A percentile compares a stretch with the other conserved stretches of the same genome.
Conservation (phyloP, 2,797 vertebrate genomes). For the Neosalanx taihuensis region DNA sequence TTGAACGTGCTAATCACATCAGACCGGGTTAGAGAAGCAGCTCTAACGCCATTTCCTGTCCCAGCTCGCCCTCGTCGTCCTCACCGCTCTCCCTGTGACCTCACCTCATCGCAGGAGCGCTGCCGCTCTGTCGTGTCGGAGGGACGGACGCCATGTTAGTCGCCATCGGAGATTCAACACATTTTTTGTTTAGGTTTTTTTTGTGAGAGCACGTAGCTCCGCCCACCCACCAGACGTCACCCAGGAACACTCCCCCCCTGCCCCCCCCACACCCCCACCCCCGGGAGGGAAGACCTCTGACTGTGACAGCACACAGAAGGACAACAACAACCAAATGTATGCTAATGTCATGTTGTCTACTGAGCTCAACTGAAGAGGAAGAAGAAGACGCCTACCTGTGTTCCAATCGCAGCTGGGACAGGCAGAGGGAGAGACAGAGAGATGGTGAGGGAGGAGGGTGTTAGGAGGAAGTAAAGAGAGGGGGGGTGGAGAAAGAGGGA, state of each 20-base stretch:
- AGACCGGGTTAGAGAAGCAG: conserved; percentile 61
- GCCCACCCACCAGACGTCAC: conserved; percentile 60
- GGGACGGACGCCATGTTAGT: conserved; percentile 62
- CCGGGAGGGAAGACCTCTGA: conserved; percentile 67
- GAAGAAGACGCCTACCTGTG: conserved; percentile 47
- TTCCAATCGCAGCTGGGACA: conserved; percentile 61
- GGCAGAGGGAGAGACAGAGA: conserved; percentile 59
- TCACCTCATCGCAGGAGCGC: conserved; percentile 1
- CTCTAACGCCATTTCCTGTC: conserved; percentile 22
- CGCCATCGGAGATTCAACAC: too few species aligned
- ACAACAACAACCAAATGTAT: conserved; percentile 67
- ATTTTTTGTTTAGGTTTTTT: too few species aligned
- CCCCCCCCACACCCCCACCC: conserved; percentile 67
- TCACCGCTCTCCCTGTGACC: conserved; percentile 11
- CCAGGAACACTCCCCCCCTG: conserved; percentile 70
- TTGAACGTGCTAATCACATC: conserved; percentile 70
- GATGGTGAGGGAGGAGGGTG: conserved; percentile 39
- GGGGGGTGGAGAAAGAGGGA: conserved; percentile 47
- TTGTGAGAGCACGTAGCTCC: conserved; percentile 65
- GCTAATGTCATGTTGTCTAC: conserved; percentile 77
- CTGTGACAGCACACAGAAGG: conserved; percentile 67
- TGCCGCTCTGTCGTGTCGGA: conserved; percentile 19
- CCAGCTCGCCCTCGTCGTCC: too few species aligned
- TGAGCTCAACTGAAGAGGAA: conserved; percentile 47
- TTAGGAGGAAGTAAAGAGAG: background rate